Conservation (phyloP, 1,140 invertebrate species). For the Argopecten irradians region DNA sequence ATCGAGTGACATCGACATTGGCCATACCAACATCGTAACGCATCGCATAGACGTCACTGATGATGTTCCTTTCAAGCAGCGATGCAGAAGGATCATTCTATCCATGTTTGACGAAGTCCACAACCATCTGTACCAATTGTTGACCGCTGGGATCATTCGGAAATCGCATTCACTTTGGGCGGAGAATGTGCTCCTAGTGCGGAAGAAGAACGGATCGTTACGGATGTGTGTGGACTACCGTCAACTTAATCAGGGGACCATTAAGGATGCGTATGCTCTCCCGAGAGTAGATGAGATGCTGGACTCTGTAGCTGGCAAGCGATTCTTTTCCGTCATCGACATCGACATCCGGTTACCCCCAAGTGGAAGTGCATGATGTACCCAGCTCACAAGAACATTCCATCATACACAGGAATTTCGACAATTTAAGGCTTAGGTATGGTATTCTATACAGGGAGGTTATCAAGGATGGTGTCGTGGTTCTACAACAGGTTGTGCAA, state of each 20-base stretch:
- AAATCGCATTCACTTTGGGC: conserved; percentile 1
- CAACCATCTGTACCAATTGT: conserved; percentile 32
- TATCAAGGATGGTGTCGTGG: too few species aligned
- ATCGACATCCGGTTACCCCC: conserved; percentile 28
- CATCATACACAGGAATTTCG: too few species aligned
- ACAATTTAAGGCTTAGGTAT: too few species aligned
- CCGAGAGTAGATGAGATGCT: conserved; percentile 35
- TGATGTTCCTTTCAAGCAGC: conserved; percentile 38
- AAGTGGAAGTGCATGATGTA: too few species aligned
- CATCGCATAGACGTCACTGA: conserved; percentile 37
- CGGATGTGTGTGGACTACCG: conserved; percentile 18
- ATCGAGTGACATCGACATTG: conserved; percentile 40
- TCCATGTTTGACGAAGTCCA: conserved; percentile 42
- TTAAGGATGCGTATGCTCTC: conserved; percentile 31
- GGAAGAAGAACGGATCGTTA: too few species aligned
- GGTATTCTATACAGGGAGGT: too few species aligned
- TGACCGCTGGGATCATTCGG: conserved; percentile 4
- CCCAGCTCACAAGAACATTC: too few species aligned
- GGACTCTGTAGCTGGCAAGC: conserved; percentile 19
- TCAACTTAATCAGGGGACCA: not conserved
- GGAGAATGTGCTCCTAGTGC: not conserved
- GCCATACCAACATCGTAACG: conserved; percentile 34
- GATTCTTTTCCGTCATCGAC: conserved; percentile 28
- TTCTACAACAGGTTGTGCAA: too few species aligned
- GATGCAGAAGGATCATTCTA: conserved; percentile 38